Evolutionary conservation across 2,888 invertebrate genomes (phyloP), one percentile per base, ranked within the genome.

Genomic region (Heteropelma amictum): DNA sequence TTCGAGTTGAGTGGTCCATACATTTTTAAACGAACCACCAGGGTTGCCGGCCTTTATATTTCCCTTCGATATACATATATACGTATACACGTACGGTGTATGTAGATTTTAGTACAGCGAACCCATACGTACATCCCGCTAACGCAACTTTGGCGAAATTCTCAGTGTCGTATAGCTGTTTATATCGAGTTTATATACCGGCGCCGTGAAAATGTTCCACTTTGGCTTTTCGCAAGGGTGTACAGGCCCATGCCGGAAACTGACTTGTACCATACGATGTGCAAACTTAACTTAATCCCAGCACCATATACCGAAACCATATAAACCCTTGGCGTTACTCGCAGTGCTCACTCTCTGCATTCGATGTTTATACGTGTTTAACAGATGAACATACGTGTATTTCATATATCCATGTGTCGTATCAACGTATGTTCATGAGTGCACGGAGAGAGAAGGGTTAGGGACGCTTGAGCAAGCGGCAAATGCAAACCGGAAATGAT

Each of bases 1-100:
- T 86, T 80, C 75, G 75, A 82, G 83, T 82, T 84, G 86, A 87
- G 84, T 85, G 84, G 82, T 79, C 78, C 82, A 82, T 87, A 83
- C 78, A 87, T 88, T 87, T 87, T 87, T 87, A 84, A 83, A 81
- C 76, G 76, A 71, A 51, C 53, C 71, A 73, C 71, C 42, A n/a
- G 42, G 51, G 47, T 19, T 45, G 51, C 53, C 60, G 35, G 17
- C 61, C 47, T 64, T 69, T 53, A 42, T 71, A 63, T 51, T 35
- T 40, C 54, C 61, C 56, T 30, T 28, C 64, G 65, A 5, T 45
- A 19, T 12, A 33, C 45, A 30, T 28, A 47, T 42, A 54, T 6
- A 47, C 33, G 23, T 28, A 26, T 14, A 35, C 49, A 51, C 35
- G 19, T 28, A 68, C 38, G 38, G 38, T 14, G 14, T 2, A 6